Conservation (phyloP, 1,140 invertebrate species). For the Campoletis sonorensis region DNA sequence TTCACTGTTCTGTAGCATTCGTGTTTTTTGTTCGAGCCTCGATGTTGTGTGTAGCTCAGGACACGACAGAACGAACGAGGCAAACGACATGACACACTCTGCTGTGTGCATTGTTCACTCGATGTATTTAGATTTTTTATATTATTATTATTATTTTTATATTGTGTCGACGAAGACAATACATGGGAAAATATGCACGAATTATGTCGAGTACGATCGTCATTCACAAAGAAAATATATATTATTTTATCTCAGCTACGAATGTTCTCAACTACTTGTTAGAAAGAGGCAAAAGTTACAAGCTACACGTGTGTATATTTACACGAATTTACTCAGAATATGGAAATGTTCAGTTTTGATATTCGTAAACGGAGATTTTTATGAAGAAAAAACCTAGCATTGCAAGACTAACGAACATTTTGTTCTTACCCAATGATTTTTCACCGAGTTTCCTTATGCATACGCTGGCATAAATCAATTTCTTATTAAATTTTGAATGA, state of each 20-base stretch:
- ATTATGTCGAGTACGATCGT: not conserved
- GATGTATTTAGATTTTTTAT: not conserved
- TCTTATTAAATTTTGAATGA: no score
- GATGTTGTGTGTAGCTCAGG: not conserved
- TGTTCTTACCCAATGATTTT: no score
- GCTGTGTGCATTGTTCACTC: not conserved
- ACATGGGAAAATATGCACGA: not conserved
- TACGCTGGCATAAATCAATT: no score
- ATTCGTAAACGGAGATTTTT: no score
- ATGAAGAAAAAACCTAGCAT: not conserved
- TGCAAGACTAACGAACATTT: not conserved
- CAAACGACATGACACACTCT: not conserved
- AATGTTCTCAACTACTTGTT: not conserved
- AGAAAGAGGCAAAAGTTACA: not conserved
- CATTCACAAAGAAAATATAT: not conserved
- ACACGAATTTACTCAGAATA: no score
- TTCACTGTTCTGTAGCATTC: not conserved
- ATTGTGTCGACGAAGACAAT: not conserved
- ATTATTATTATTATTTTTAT: not conserved
- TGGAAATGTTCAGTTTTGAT: no score
- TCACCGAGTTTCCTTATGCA: no score
- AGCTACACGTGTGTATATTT: not conserved
- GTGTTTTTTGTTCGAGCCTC: not conserved
- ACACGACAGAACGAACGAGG: not conserved
- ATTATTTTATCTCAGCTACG: not conserved